Base-by-base conservation (phyloP, 2,888 invertebrate genomes). In the Cosmopolites sordidus region DNA sequence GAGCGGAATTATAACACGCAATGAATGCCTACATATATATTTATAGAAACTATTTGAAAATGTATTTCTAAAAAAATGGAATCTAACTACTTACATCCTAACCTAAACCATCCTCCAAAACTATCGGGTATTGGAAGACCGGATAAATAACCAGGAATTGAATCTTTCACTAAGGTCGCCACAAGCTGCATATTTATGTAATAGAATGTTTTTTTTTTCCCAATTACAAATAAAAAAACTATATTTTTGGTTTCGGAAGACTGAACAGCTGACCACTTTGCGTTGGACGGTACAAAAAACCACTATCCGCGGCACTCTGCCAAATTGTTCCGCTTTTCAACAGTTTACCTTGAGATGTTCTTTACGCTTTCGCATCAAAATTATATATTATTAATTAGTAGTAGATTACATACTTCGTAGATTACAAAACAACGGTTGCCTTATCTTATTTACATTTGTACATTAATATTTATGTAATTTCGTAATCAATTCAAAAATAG, bases 101-200 rank as follows among this genome's bases (percentile, higher is more conserved):
- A 79, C 66, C 81, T 83, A 74, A 92, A 91, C 87, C 92, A 89
- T 69, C 93, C 93, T 59, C 87, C 84, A 62, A 92, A 74, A 11
- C 85, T 79, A 69, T 89, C 84, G 6, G 94, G 93, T 72, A 94
- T 84, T 15, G 93, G 94, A 60, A 94, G 77, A 69, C 80, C 81
- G 49, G 88, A 79, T 65, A 94, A 79, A 77, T 94, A 94, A 74
- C 89, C 86, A 3, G 93, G 92, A 62, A 93, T 74, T 39, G 86
- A 82, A 58, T 83, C 83, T 76, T 88, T 90, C 2, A 93, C 83
- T 43, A 56, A 43, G 49, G 48, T 51, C 38, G 54, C 49, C 16
- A 54, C 39, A 30, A 57, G 60, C 52, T 62, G 56, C 63, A 62
- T 63, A 54, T 58, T 61, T 44, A 15, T 47, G 33, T 33, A 33